A percentile compares a stretch with the other conserved stretches of the same genome.
These are phyloP conservation scores for Ametastegia equiseti DNA, from an alignment of 2,888 invertebrate species.

Conservation along the genomic window DNA sequence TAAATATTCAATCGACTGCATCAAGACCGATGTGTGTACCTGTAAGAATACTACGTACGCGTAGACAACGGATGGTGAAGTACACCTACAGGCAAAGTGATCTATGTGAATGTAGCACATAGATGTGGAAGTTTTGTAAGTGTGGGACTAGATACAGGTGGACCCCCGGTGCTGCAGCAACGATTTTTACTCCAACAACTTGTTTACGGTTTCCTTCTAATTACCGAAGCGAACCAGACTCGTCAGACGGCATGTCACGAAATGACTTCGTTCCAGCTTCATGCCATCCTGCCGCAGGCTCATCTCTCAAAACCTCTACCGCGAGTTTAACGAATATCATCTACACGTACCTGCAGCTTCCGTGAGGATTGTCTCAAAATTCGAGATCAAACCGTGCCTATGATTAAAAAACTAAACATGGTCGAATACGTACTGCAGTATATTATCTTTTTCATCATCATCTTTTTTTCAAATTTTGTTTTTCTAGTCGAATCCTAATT, in stretches of 20 bases:
- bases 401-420: no score
- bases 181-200: constrained; percentile 32
- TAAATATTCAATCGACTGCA: constrained; percentile 19
- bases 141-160: neutral
- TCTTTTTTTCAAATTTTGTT: neutral
- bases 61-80: constrained; percentile 1
- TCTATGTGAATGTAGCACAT: neutral
- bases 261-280: neutral
- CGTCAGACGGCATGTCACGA: constrained; percentile 40
- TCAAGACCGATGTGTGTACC: neutral
- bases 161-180: neutral
- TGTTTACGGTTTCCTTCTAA: constrained; percentile 45
- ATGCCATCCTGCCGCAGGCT: neutral
- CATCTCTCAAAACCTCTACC: neutral
- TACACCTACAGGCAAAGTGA: neutral
- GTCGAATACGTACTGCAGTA: no score
- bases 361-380: no score
- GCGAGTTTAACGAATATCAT: neutral
- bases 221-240: constrained; percentile 39
- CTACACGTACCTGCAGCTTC: no score
- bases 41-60: neutral
- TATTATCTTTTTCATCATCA: no score
- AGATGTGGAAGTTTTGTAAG: neutral
- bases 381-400: no score
- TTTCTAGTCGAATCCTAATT: neutral